Base-by-base conservation (phyloP, 2,888 invertebrate genomes). In the Alloplasta piceator region DNA sequence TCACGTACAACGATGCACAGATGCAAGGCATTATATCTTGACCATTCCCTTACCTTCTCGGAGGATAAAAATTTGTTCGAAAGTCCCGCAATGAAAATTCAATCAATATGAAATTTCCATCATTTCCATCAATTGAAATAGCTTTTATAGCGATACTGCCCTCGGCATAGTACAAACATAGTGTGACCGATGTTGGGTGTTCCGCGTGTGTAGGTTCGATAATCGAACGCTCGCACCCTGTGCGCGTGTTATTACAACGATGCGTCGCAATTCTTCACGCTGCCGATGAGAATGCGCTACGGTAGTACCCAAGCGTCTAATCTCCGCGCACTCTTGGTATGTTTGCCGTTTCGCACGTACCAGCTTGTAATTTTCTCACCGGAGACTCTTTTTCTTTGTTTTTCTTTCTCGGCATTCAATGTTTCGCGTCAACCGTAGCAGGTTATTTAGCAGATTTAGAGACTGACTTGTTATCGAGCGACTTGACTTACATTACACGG, bases 261-360 rank as follows among this genome's bases (percentile, higher is more conserved):
- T 71, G 81, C 81, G 78, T 81, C 74, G 70, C 77, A 41, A 81
- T 81, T 81, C 70, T 81, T 78, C 81, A 81, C 81, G 81, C 81
- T 74, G 74, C 78, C 74, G 81, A 46, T 74, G 78, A 81, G 70
- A 81, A 81, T 81, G 78, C 68, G 55, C 80, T 61, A 75, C 81
- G 81, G 81, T 74, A 81, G 82, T 82, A 71, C 46, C 81, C 61
- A 71, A 74, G 64, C 77, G 77, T 82, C 74, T 81, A 81, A 82
- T 82, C 71, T 78, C 81, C 26, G 61, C 75, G 74, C 55, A 60
- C 70, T 81, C 79, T 79, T 61, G 61, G 77, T 74, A 76, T 82
- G 77, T 84, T 79, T 78, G 82, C 83, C 73, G 74, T 84, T 84
- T 83, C 82, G 78, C 82, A 66, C 78, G 70, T 81, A 78, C 76